Conservation (phyloP, 2,113 vertebrate genomes). For the Poicephalus meyeri region DNA sequence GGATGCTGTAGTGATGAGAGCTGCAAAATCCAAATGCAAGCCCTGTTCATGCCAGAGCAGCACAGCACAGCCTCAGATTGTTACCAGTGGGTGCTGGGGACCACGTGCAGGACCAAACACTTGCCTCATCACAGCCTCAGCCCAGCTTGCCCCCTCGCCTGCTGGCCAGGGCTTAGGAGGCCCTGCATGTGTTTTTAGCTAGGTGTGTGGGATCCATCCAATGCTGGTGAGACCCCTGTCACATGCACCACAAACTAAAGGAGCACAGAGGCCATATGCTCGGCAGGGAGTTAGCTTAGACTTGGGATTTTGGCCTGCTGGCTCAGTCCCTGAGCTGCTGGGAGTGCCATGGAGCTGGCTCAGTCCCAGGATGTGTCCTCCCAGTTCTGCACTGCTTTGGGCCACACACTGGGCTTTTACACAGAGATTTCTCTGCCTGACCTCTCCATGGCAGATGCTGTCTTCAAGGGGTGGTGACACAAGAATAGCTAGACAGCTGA, state of each 20-base stretch:
- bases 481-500: constrained; percentile 20
- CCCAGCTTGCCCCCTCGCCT: not conserved
- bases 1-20: not conserved
- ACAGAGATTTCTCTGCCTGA: not conserved
- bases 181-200: fast-evolving
- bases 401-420: not conserved
- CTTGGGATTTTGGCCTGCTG: not conserved
- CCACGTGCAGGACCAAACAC: fast-evolving
- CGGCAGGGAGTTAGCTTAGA: not conserved
- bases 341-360: not conserved
- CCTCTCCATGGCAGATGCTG: not conserved
- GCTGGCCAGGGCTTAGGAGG: not conserved
- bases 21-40: not conserved
- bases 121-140: not conserved
- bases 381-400: not conserved
- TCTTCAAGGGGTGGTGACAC: not conserved
- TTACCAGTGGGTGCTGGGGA: not conserved
- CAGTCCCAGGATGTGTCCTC: fast-evolving
- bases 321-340: not conserved
- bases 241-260: not conserved
- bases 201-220: not conserved
- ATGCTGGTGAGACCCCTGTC: not conserved
- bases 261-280: not conserved
- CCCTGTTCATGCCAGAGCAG: not conserved
- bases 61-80: not conserved